Evolutionary conservation across 37 sponge, comb jelly and placozoan genomes (phyloP), one percentile per base, ranked within the genome.

Genomic region (Halichondria panicea): DNA sequence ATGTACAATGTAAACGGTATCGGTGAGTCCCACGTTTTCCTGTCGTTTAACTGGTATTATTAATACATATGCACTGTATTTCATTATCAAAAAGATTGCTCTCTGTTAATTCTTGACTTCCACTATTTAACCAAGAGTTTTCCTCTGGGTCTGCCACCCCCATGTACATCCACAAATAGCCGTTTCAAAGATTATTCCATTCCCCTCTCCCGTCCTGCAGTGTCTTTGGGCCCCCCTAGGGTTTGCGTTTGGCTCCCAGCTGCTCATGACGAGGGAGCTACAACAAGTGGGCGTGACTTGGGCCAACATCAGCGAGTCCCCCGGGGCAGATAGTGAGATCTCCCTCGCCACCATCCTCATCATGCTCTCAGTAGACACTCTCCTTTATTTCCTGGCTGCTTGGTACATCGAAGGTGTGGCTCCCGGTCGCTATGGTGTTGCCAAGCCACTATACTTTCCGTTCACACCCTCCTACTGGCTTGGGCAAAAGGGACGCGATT

Each of bases 331-430:
- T 6, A 87, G 89, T 68, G 70, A 81, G 44, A 78, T 95, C 72
- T 80, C 78, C 60, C 72, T 98, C 71, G 25, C 52, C 2, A 56
- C 54, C 24, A 66, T 90, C 2, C 36, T 54, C 22, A 62, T 78
- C 35, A 89, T 98, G 87, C 46, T 98, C 43, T 67, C 74, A 4
- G 61, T 92, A 33, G 99, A 98, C 59, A 60, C 76, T 18, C 19
- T 92, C 24, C 50, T 98, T 55, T 98, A 98, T 72, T 32, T 68
- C 11, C 15, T 98, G 48, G 68, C 95, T 21, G 78, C 88, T 22
- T 95, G 96, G 93, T 98, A 98, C 80, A 87, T 98, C 31, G 96
- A 98, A 40, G 96, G 74, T 12, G 89, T 94, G 44, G 81, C 59
- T 45, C 86, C 92, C 22, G 96, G 99, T 31, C 55, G 76, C 43